These are phyloP conservation scores for Malthinus flaveolus DNA, from an alignment of 2,888 invertebrate genomes.

Conservation along the genomic window DNA sequence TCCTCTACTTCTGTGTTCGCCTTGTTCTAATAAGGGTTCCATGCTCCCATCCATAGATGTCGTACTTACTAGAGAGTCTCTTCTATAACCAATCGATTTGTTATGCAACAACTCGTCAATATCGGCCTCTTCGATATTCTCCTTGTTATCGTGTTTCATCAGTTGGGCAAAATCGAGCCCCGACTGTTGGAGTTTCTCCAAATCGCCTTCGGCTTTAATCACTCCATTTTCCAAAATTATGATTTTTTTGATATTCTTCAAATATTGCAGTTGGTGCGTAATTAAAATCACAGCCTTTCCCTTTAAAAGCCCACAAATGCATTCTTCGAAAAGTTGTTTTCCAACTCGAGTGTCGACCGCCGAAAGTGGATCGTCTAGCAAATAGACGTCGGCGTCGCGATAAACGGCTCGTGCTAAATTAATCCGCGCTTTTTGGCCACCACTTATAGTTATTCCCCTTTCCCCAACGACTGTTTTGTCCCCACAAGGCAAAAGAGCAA, in stretches of 20 bases:
- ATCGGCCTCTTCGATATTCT: background rate
- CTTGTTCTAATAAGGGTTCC: constrained; percentile 50
- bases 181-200: background rate
- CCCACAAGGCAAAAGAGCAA: constrained; percentile 76
- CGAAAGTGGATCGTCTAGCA: constrained; percentile 90
- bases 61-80: constrained; percentile 61
- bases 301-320: constrained; percentile 67
- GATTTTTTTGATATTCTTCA: constrained; percentile 63
- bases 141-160: background rate
- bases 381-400: constrained; percentile 81
- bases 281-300: constrained; percentile 75
- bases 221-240: constrained; percentile 63
- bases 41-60: constrained; percentile 52
- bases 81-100: constrained; percentile 37
- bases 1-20: constrained; percentile 67
- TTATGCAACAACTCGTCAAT: background rate
- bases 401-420: constrained; percentile 87
- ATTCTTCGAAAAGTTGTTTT: constrained; percentile 84
- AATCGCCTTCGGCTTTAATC: constrained; percentile 60
- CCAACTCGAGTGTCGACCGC: constrained; percentile 94
- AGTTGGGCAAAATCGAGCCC: background rate
- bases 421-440: constrained; percentile 86
- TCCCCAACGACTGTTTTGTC: constrained; percentile 86
- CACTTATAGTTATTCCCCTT: constrained; percentile 75
- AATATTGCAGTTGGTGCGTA: constrained; percentile 75